Base-by-base conservation (phyloP, 2,113 vertebrate species). In the Cariama cristata region DNA sequence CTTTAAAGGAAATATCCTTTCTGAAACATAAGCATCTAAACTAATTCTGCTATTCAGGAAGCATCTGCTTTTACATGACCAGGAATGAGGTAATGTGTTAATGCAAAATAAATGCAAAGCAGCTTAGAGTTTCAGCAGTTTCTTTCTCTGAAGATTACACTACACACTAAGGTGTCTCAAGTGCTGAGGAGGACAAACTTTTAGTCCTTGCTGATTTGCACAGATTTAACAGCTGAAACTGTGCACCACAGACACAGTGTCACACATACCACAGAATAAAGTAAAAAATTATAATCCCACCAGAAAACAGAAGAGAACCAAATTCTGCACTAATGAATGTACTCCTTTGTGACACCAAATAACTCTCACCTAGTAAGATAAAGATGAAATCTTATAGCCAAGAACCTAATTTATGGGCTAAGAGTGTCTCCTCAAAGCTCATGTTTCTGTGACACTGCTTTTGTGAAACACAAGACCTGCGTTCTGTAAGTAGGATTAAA, bases 21-120 rank as follows among this genome's bases (percentile, higher is more conserved):
- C 81, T 87, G 75, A 93, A 94, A 76, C 52, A 63, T 28, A 91
- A 94, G 11, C 53, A 79, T 22, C 69, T 91, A 69, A 94, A 93
- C 45, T 50, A 64, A 64, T 93, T 74, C 58, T 85, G 9, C 42
- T 95, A 8, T 80, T 96, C 59, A 62, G 38, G 33, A 90, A 86
- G 50, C 66, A 88, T 66, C 63, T 66, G 38, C 93, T 94, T 94
- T 95, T 97, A 62, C 84, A 94, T 50, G 49, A 77, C 33, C 27
- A 86, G 84, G 35, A 87, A 80, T 63, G 74, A 91, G 14, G 76
- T 85, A 93, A 93, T 55, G 42, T 66, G 66, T 94, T 96, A 79
- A 86, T 91, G 77, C 73, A 95, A 95, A 96, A 76, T 52, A 95
- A 88, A 79, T 75, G 58, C 77, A 91, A 95, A 95, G 56, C 44